These are phyloP conservation scores for Pinctada fucata DNA, from an alignment of 2,888 invertebrate genomes.

Conservation along the genomic window DNA sequence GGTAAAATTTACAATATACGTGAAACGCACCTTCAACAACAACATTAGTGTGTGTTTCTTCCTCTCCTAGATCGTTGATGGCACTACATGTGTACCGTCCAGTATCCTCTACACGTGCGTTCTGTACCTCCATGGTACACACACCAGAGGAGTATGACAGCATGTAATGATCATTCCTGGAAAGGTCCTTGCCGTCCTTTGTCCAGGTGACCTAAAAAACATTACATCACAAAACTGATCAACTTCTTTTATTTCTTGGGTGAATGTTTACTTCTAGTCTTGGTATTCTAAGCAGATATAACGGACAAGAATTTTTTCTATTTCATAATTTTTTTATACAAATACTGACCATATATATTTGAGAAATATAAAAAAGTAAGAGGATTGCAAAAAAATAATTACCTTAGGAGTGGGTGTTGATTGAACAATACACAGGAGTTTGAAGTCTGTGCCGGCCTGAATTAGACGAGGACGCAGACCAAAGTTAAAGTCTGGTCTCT, in stretches of 20 bases:
- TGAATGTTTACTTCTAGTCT: too few relatives aligned
- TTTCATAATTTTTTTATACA: too few relatives aligned
- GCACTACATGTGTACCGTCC: constrained; percentile 97
- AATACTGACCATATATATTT: too few relatives aligned
- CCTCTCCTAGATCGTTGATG: constrained; percentile 93
- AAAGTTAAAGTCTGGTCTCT: constrained; percentile 96
- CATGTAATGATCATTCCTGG: constrained; percentile 86
- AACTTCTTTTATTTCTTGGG: background rate
- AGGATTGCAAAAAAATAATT: constrained; percentile 38
- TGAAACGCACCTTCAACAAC: constrained; percentile 67
- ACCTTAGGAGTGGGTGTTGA: constrained; percentile 97
- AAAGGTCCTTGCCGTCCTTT: constrained; percentile 95
- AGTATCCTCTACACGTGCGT: constrained; percentile 95
- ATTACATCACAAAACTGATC: background rate
- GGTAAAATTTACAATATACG: too few relatives aligned
- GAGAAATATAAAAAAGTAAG: too few relatives aligned
- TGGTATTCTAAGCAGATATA: too few relatives aligned
- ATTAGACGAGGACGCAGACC: constrained; percentile 98
- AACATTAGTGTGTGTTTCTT: constrained; percentile 93
- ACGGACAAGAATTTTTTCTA: too few relatives aligned
- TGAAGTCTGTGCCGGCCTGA: constrained; percentile 94
- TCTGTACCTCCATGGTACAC: constrained; percentile 96
- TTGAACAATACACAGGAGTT: constrained; percentile 96
- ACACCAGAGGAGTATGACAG: constrained; percentile 96
- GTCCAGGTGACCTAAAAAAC: constrained; percentile 80